phyloP scores from a whole-genome alignment of 1,140 invertebrate genomes.

The Forficula auricularia region DNA sequence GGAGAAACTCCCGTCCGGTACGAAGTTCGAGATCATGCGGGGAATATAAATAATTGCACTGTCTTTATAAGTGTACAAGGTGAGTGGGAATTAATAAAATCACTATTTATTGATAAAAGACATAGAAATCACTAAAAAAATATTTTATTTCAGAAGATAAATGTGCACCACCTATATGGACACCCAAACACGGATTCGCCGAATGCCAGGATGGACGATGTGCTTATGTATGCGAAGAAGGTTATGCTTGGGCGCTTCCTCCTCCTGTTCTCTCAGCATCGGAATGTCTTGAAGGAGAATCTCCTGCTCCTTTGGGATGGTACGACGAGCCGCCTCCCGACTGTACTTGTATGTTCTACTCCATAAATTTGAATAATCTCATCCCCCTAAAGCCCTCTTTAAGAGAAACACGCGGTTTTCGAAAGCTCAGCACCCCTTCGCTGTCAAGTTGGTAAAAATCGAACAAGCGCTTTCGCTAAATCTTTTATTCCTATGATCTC shows the following conservation, averaged over 20 bases:
- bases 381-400: no score
- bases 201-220: constrained; percentile 38
- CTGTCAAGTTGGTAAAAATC: no score
- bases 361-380: no score
- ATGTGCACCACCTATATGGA: constrained; percentile 31
- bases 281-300: constrained; percentile 12
- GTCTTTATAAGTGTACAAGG: constrained; percentile 45
- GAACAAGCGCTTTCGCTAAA: no score
- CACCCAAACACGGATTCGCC: constrained; percentile 34
- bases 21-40: constrained; percentile 35
- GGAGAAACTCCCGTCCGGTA: constrained; percentile 41
- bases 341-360: constrained; percentile 38
- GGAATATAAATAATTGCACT: constrained; percentile 39
- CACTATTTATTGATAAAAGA: constrained; percentile 3
- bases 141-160: constrained; percentile 28
- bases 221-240: constrained; percentile 35
- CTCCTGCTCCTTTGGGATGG: constrained; percentile 18
- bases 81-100: constrained; percentile 18
- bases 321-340: constrained; percentile 29
- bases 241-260: constrained; percentile 36
- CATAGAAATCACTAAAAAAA: background rate
- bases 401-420: no score
- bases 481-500: no score
- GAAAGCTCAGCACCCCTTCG: no score
- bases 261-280: constrained; percentile 19